These are phyloP conservation scores for Pagrus major DNA, from an alignment of 2,113 vertebrate species.

Conservation along the genomic window DNA sequence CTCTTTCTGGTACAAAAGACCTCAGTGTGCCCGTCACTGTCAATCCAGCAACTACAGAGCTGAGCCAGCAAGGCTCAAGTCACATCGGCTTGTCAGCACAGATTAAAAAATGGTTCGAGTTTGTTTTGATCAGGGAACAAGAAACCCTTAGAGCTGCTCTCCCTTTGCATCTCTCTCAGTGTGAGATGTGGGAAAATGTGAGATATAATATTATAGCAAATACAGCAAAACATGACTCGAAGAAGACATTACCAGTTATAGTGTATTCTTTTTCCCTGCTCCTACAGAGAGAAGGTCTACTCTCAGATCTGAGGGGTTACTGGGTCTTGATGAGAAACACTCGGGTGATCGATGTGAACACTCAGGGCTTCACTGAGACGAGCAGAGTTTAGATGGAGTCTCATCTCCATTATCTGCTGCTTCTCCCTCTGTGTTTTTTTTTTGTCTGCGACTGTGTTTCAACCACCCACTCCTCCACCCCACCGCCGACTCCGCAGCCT, in stretches of 20 bases:
- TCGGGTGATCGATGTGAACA: slow-evolving; percentile 55
- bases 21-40: slow-evolving; percentile 22
- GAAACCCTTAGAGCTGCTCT: neutral
- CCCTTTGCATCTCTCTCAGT: neutral
- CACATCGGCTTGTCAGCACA: neutral
- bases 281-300: neutral
- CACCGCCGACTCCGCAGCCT: neutral
- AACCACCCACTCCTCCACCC: slow-evolving; percentile 4
- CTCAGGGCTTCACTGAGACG: slow-evolving; percentile 42
- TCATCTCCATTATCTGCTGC: slow-evolving; percentile 46
- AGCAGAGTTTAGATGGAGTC: slow-evolving; percentile 45
- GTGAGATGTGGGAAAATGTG: neutral
- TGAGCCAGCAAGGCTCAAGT: slow-evolving; percentile 32
- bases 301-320: slow-evolving; percentile 37
- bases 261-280: neutral
- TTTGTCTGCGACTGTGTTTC: slow-evolving; percentile 15
- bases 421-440: neutral
- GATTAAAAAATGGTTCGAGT: slow-evolving; percentile 28
- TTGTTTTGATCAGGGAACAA: slow-evolving; percentile 30
- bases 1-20: slow-evolving; percentile 13
- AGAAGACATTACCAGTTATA: neutral
- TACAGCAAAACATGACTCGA: no score
- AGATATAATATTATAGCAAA: neutral
- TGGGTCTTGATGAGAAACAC: slow-evolving; percentile 47
- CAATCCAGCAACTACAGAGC: slow-evolving; percentile 36